Conservation (phyloP, 2,888 invertebrate species). For the Didymodactylos carnosus region DNA sequence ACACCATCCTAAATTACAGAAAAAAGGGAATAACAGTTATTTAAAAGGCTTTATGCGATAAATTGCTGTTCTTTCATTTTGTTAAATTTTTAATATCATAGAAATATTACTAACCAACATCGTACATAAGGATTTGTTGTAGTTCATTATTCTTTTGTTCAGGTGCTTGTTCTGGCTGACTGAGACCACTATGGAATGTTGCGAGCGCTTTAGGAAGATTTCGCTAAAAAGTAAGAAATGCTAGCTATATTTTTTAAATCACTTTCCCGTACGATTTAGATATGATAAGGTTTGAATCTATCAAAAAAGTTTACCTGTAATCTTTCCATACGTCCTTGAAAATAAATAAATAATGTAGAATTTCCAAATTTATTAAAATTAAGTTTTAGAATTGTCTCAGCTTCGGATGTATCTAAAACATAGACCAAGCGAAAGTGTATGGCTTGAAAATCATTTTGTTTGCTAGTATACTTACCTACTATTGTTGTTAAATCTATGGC, state of each 20-base stretch:
- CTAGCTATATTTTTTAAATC: neutral
- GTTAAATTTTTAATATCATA: neutral
- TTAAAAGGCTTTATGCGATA: slow-evolving; percentile 24
- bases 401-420: slow-evolving; percentile 36
- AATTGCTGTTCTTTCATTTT: neutral
- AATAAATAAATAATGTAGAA: slow-evolving; percentile 48
- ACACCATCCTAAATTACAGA: no score
- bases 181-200: slow-evolving; percentile 42
- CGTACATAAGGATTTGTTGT: slow-evolving; percentile 43
- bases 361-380: slow-evolving; percentile 38
- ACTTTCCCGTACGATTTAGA: slow-evolving; percentile 9
- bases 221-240: slow-evolving; percentile 34
- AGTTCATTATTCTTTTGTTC: slow-evolving; percentile 34
- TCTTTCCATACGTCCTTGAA: slow-evolving; percentile 44
- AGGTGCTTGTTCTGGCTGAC: slow-evolving; percentile 19
- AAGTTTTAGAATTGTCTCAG: slow-evolving; percentile 36
- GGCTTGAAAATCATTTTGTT: neutral
- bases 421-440: neutral
- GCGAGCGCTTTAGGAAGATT: slow-evolving; percentile 42
- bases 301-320: slow-evolving; percentile 39
- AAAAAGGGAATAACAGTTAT: no score
- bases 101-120: neutral
- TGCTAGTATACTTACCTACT: slow-evolving; percentile 36
- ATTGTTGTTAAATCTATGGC: slow-evolving; percentile 45
- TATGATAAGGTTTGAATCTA: slow-evolving; percentile 3